Evolutionary conservation across 2,888 invertebrate genomes (phyloP).

Genomic region (Julus scanicus): DNA sequence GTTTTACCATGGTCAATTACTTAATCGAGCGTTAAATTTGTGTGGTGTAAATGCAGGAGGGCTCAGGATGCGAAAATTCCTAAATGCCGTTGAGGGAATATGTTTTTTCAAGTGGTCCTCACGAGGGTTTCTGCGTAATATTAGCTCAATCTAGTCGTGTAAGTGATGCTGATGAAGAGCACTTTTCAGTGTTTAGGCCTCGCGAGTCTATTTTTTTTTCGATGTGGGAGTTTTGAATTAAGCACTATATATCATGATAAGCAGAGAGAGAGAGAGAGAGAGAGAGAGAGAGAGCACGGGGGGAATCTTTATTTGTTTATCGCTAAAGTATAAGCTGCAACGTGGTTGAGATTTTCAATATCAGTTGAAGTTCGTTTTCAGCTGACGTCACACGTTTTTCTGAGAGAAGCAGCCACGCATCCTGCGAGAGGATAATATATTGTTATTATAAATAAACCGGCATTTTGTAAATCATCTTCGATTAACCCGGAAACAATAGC

Average conservation of each 20-base stretch:
- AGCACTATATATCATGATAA: no score
- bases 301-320: not conserved
- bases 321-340: not conserved
- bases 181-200: not conserved
- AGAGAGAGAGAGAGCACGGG: no score
- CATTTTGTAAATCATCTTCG: conserved; percentile 18
- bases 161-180: not conserved
- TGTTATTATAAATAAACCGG: conserved; percentile 33
- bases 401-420: not conserved
- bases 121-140: not conserved
- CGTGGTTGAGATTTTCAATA: conserved; percentile 1
- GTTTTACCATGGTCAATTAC: no score
- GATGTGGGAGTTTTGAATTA: conserved; percentile 8
- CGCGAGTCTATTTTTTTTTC: not conserved
- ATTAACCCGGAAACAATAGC: not conserved
- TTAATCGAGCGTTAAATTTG: no score
- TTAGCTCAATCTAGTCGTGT: not conserved
- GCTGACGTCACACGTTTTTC: not conserved
- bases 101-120: not conserved
- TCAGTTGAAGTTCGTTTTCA: conserved; percentile 16
- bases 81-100: no score
- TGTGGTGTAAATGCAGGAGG: no score
- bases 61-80: no score
- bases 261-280: no score
- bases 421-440: no score